phyloP scores from a whole-genome alignment of 1,140 invertebrate genomes.

The Drosophila pachea region DNA sequence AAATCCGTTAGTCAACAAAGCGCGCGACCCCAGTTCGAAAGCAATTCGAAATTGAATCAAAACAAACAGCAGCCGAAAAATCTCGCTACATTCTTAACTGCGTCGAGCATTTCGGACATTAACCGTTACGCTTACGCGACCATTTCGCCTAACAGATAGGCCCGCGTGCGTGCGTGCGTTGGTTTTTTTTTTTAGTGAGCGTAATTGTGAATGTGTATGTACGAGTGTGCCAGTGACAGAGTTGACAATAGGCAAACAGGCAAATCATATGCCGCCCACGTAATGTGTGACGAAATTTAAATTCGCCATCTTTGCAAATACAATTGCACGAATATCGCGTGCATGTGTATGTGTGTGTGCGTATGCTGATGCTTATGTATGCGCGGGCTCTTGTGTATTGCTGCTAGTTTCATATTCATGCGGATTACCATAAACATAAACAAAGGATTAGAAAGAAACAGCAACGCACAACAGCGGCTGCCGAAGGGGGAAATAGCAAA shows the following conservation, averaged over 20 bases:
- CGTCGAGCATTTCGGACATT: conserved; percentile 54
- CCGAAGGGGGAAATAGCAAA: not conserved
- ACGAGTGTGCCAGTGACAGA: conserved; percentile 43
- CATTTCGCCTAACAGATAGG: not conserved
- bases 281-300: conserved; percentile 77
- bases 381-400: conserved; percentile 15
- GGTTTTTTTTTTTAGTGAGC: conserved; percentile 12
- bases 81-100: conserved; percentile 30
- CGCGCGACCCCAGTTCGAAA: conserved; percentile 34
- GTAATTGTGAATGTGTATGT: conserved; percentile 2
- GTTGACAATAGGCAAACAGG: conserved; percentile 62
- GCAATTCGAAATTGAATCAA: conserved; percentile 72
- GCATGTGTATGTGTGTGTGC: conserved; percentile 8
- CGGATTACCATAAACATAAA: conserved; percentile 73
- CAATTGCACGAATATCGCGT: conserved; percentile 49
- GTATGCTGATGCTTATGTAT: conserved; percentile 1
- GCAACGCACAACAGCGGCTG: conserved; percentile 19
- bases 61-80: conserved; percentile 38
- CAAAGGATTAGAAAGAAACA: conserved; percentile 64
- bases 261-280: conserved; percentile 66
- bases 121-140: conserved; percentile 58
- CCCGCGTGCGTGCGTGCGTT: conserved; percentile 15
- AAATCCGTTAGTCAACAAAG: conserved; percentile 33
- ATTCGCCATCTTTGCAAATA: conserved; percentile 63
- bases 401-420: conserved; percentile 47